Evolutionary conservation across 2,113 vertebrate genomes (phyloP), one percentile per base, ranked within the genome.

Genomic region (Mirounga angustirostris): DNA sequence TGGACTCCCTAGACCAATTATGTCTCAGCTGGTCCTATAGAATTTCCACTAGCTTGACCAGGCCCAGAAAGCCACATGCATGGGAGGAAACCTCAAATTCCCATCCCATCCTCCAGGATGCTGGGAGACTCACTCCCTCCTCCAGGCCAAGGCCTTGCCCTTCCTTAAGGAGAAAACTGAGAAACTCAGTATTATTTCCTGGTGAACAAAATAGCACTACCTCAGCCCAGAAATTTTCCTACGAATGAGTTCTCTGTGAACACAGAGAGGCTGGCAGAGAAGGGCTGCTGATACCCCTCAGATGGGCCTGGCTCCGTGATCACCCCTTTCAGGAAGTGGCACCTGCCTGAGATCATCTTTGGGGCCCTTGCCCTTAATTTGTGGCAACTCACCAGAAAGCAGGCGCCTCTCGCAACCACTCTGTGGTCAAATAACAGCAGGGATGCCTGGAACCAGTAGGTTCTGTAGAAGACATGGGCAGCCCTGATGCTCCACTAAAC

Each of bases 341-440:
- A 0, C 90, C 96, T 83, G 80, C 71, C 22, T 94, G 97, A 96
- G 84, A 88, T 94, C 96, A 94, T 81, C n/a, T n/a, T 86, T 84
- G 87, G 89, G 92, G 52, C 94, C 58, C 58, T 71, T 86, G 86
- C 79, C 96, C 79, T 92, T 54, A 33, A 61, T 50, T 96, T 24
- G 63, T 0, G 54, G 92, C 95, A 88, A 87, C 67, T 76, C 0
- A 3, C 84, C 97, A 96, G 96, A 92, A 91, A 88, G 83, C 71
- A 95, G 87, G 89, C 1, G 3, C 52, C n/a, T 63, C 88, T 94
- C 79, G 40, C 80, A 92, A 80, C 67, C n/a, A 65, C 21, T 46
- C 52, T 84, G 36, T 97, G 94, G 95, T 90, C 84, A 88, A 87
- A 95, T 63, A 95, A 91, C 96, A 97, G 90, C 92, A 94, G 94